phyloP scores from a whole-genome alignment of 2,113 vertebrate species.

The Steatornis caripensis region DNA sequence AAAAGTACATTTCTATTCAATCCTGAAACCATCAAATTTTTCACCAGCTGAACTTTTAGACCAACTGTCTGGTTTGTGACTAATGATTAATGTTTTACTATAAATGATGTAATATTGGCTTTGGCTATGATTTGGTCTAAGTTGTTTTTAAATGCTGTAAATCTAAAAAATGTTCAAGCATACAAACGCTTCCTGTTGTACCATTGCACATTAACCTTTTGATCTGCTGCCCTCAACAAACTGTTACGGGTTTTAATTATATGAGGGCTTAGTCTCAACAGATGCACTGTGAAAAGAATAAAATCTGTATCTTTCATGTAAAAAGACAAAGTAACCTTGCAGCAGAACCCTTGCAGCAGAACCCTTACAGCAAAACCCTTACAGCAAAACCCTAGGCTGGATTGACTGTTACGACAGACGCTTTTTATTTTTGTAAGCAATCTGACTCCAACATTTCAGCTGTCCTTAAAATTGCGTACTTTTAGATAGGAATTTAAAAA shows the following conservation, averaged over 20 bases:
- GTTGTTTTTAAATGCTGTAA: slow-evolving; percentile 57
- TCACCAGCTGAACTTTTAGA: slow-evolving; percentile 34
- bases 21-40: slow-evolving; percentile 18
- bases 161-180: slow-evolving; percentile 42
- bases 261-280: slow-evolving; percentile 21
- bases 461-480: slow-evolving; percentile 27
- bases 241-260: slow-evolving; percentile 52
- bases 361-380: not conserved
- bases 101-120: slow-evolving; percentile 65
- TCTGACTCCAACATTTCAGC: slow-evolving; percentile 2
- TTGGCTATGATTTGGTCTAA: slow-evolving; percentile 57
- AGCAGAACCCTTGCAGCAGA: slow-evolving; percentile 5
- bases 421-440: slow-evolving; percentile 60
- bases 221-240: slow-evolving; percentile 48
- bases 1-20: slow-evolving; percentile 13
- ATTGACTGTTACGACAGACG: slow-evolving; percentile 51
- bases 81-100: slow-evolving; percentile 64
- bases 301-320: slow-evolving; percentile 8
- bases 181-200: slow-evolving; percentile 58
- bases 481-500: not conserved
- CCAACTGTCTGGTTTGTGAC: slow-evolving; percentile 27
- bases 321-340: not conserved
- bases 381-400: not conserved
- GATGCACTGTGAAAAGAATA: not conserved
- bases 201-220: slow-evolving; percentile 41